phyloP scores from a whole-genome alignment of 2,888 invertebrate genomes.

The Meiosimyza platycephala region DNA sequence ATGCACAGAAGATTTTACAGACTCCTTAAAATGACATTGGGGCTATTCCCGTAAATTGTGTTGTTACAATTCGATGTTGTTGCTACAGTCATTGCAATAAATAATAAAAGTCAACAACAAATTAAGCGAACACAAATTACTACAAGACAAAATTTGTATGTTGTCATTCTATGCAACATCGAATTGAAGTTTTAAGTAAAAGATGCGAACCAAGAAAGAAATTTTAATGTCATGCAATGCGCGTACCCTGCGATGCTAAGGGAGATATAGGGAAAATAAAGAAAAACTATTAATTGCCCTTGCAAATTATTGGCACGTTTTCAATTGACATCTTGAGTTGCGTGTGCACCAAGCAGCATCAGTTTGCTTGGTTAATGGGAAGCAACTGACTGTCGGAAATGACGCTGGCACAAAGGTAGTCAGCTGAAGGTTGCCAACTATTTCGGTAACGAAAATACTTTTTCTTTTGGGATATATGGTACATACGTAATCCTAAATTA shows the following conservation, averaged over 20 bases:
- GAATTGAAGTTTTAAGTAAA: neutral
- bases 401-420: no score
- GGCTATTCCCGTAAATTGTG: no score
- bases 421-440: no score
- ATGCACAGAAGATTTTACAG: no score
- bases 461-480: no score
- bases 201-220: neutral
- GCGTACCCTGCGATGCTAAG: neutral
- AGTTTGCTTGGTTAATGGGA: neutral
- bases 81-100: no score
- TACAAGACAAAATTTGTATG: slow-evolving; percentile 18
- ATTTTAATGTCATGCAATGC: neutral
- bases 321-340: slow-evolving; percentile 59
- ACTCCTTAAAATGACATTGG: no score
- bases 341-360: slow-evolving; percentile 14
- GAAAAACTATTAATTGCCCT: slow-evolving; percentile 62
- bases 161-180: slow-evolving; percentile 19
- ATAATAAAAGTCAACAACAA: slow-evolving; percentile 49
- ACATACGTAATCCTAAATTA: neutral
- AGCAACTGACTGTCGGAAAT: no score
- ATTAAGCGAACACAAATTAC: slow-evolving; percentile 45
- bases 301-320: slow-evolving; percentile 67
- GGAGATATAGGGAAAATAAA: neutral
- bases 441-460: neutral
- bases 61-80: neutral